Evolutionary conservation across 1,140 invertebrate genomes (phyloP), one percentile per base, ranked within the genome.

Genomic region (Solenopsis invicta): DNA sequence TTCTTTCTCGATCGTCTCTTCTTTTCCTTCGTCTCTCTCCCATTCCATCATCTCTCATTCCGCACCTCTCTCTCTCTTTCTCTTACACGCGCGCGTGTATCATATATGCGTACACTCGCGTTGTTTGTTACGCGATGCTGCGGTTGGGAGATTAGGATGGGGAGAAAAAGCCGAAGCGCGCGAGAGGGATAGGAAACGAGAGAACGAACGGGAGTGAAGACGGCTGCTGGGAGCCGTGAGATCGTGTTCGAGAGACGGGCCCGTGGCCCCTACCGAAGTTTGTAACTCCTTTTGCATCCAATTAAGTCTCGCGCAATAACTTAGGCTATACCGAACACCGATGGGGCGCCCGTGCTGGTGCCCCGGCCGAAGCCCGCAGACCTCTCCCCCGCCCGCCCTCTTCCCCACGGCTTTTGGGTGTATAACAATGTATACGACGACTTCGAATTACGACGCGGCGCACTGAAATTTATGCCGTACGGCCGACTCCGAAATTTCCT

Each of bases 211-310:
- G 34, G 76, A 86, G 50, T 34, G 84, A 66, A 87, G 69, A 75
- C 29, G 61, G 76, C 48, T 54, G 69, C 34, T 78, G 81, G 76
- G 71, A 86, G 88, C 74, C 74, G 77, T 80, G 90, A 89, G 90
- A 86, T 88, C 82, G 90, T 88, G 90, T 91, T 91, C 87, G 77
- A 52, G 41, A 48, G 75, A 87, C 74, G 81, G 66, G 41, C 59
- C 75, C 69, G 12, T 24, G 84, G 78, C 61, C 90, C 81, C 87
- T 87, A 66, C 87, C 90, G 64, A 90, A 91, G 86, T 91, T 90
- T 90, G 89, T 88, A 88, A 91, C 90, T 90, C 88, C 91, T 89
- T 91, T 89, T 91, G 91, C 91, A 92, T 91, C 91, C 91, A 92
- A 92, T 92, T 92, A 92, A 92, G 90, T 90, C 88, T 82, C 75